A percentile compares a stretch with the other conserved stretches of the same genome.
These are phyloP conservation scores for Trematomus bernacchii DNA, from an alignment of 2,797 vertebrate species.

Conservation along the genomic window DNA sequence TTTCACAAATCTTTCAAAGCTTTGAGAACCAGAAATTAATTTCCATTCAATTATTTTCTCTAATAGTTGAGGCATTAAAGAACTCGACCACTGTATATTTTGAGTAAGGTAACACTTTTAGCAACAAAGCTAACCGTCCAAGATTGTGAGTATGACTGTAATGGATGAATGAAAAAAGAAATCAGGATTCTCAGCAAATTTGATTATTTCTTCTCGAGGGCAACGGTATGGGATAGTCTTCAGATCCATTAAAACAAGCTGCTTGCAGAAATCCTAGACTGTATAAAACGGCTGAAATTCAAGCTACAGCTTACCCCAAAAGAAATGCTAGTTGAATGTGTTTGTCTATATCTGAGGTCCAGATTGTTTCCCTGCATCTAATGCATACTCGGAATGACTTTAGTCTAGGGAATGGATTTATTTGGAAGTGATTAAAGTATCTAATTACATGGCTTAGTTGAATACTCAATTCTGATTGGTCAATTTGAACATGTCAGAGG, in stretches of 20 bases:
- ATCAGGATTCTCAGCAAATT: too few relatives aligned
- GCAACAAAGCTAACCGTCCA: not conserved
- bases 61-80: not conserved
- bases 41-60: not conserved
- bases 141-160: not conserved
- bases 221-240: too few relatives aligned
- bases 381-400: conserved; percentile 3
- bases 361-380: not conserved
- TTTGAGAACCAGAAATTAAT: not conserved
- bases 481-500: too few relatives aligned
- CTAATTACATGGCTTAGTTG: not conserved
- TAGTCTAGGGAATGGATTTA: not conserved
- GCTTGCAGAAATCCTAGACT: too few relatives aligned
- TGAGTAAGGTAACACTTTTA: not conserved
- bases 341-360: not conserved
- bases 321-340: too few relatives aligned
- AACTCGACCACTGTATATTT: not conserved
- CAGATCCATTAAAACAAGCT: too few relatives aligned
- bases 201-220: too few relatives aligned
- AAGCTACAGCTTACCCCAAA: too few relatives aligned
- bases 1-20: not conserved
- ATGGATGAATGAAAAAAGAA: not conserved
- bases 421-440: not conserved
- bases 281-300: too few relatives aligned
- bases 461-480: too few relatives aligned